These are phyloP conservation scores for Bembecia ichneumoniformis DNA, from an alignment of 2,888 invertebrate species.

Conservation along the genomic window DNA sequence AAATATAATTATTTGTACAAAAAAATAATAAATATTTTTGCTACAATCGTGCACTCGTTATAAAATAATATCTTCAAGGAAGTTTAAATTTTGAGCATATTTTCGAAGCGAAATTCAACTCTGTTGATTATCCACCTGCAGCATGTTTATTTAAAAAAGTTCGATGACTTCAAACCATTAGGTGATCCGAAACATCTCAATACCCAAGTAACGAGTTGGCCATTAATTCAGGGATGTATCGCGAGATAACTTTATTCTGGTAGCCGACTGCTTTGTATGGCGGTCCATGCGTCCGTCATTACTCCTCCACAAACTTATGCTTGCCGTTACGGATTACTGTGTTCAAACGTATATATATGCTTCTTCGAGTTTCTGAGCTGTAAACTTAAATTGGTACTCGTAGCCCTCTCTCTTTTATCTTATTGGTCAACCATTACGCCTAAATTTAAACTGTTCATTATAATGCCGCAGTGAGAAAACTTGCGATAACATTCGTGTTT, in stretches of 20 bases:
- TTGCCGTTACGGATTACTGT: constrained; percentile 15
- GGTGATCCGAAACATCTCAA: constrained; percentile 63
- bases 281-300: constrained; percentile 68
- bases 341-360: constrained; percentile 22
- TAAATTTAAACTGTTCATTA: constrained; percentile 73
- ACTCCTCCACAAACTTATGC: constrained; percentile 36
- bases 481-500: constrained; percentile 53
- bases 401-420: constrained; percentile 68
- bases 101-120: too few species aligned
- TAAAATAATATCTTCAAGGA: too few species aligned
- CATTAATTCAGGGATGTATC: constrained; percentile 72
- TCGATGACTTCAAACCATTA: constrained; percentile 49
- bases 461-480: constrained; percentile 66
- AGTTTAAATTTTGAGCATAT: too few species aligned
- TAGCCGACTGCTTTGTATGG: constrained; percentile 71
- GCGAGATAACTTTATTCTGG: constrained; percentile 72
- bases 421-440: constrained; percentile 71
- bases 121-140: constrained; percentile 1
- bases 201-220: constrained; percentile 70
- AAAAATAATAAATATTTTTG: too few species aligned
- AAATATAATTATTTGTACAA: too few species aligned
- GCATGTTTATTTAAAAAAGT: constrained; percentile 32
- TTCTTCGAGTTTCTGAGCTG: constrained; percentile 16
- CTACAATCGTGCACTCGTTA: too few species aligned
- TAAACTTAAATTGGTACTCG: constrained; percentile 27